A percentile compares a stretch with the other conserved stretches of the same genome.
These are phyloP conservation scores for Brachyalestes nurse DNA, from an alignment of 2,797 vertebrate species.

Conservation along the genomic window DNA sequence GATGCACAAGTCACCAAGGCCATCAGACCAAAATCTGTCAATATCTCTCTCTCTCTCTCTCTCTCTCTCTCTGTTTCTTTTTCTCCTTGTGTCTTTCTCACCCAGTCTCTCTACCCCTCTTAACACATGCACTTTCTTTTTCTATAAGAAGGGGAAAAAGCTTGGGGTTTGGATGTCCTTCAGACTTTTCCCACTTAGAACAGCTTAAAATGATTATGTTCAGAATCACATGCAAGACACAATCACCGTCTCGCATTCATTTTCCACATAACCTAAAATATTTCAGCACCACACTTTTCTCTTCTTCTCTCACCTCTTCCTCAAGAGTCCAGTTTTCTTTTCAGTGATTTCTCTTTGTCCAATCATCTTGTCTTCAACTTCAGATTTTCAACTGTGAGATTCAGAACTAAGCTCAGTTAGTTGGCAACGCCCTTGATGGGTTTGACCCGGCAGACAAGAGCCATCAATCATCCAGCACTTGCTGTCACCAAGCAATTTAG, in stretches of 20 bases:
- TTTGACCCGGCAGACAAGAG: conserved; percentile 55
- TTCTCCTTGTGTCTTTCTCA: not conserved
- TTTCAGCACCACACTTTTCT: not conserved
- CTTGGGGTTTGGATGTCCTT: conserved; percentile 11
- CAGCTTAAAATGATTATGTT: conserved; percentile 6
- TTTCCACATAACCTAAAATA: not conserved
- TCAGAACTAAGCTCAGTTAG: conserved; percentile 46
- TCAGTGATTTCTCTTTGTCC: conserved; percentile 13
- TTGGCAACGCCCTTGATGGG: conserved; percentile 60
- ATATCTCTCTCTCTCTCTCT: conserved; percentile 2
- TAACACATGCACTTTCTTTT: not conserved
- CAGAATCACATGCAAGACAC: not conserved
- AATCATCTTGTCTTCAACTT: conserved; percentile 39
- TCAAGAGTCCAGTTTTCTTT: not conserved
- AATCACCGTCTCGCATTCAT: not conserved
- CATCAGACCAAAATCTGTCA: conserved; percentile 28
- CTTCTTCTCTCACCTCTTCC: not conserved
- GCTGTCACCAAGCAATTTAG: conserved; percentile 45
- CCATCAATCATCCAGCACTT: conserved; percentile 60
- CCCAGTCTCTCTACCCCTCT: not conserved
- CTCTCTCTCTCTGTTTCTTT: conserved; percentile 25
- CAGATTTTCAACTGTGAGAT: conserved; percentile 9
- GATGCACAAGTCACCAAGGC: conserved; percentile 49
- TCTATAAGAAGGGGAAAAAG: not conserved
- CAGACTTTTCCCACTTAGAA: conserved; percentile 5